A percentile compares a stretch with the other conserved stretches of the same genome.
These are phyloP conservation scores for Gortyna flavago DNA, from an alignment of 2,888 invertebrate genomes.

Conservation along the genomic window DNA sequence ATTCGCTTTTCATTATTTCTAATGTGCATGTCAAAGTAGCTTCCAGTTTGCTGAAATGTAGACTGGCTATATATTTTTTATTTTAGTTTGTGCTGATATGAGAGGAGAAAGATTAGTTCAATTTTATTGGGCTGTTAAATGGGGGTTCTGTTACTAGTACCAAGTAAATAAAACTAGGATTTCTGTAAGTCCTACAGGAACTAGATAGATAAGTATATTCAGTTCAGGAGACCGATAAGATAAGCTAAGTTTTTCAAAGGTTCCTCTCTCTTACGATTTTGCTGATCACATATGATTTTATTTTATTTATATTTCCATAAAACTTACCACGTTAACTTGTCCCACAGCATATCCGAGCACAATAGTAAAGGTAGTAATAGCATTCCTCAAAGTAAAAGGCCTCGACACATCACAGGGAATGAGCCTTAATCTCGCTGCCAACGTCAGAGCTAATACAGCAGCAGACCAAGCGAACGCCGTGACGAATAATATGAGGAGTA, in stretches of 20 bases:
- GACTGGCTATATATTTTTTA: not conserved
- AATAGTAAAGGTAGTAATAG: constrained; percentile 96
- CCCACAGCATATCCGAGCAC: constrained; percentile 96
- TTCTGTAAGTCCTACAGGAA: not conserved
- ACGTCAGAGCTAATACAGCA: constrained; percentile 94
- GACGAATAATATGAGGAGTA: constrained; percentile 95
- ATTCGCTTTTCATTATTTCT: not conserved
- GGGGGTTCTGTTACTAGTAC: not conserved
- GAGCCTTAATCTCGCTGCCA: constrained; percentile 95
- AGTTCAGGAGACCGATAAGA: no score
- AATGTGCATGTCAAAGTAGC: not conserved
- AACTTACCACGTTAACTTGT: constrained; percentile 97
- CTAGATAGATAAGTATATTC: no score
- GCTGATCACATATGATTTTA: no score
- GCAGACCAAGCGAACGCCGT: constrained; percentile 97
- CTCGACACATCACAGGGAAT: constrained; percentile 96
- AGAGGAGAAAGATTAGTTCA: not conserved
- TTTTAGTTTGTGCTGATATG: not conserved
- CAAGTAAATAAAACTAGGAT: not conserved
- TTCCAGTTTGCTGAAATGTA: not conserved
- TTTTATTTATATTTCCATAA: no score
- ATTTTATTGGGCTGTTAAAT: not conserved
- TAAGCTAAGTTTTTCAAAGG: no score
- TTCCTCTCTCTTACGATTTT: no score
- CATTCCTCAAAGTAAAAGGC: constrained; percentile 94